phyloP scores from a whole-genome alignment of 2,113 vertebrate species.

The Dromas ardeola region DNA sequence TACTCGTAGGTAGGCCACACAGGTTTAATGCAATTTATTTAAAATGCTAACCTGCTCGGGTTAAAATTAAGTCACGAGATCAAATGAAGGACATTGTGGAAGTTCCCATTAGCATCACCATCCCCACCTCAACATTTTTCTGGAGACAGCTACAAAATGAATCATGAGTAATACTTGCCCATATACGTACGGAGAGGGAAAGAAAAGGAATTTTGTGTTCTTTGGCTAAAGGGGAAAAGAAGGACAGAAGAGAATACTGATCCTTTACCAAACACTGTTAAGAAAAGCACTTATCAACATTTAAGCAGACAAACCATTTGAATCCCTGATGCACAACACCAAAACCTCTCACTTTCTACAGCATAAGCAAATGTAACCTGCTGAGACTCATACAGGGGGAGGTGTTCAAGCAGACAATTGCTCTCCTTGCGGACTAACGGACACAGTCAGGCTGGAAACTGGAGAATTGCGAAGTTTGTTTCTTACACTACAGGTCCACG shows the following conservation, averaged over 20 bases:
- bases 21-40: not conserved
- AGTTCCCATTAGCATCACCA: not conserved
- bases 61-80: not conserved
- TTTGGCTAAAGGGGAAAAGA: not conserved
- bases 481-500: not conserved
- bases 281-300: not conserved
- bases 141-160: not conserved
- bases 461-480: not conserved
- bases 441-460: not conserved
- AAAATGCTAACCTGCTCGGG: not conserved
- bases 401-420: not conserved
- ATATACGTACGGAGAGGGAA: not conserved
- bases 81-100: not conserved
- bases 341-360: not conserved
- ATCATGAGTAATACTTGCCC: not conserved
- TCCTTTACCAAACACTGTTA: not conserved
- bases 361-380: not conserved
- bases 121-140: not conserved
- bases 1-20: not conserved
- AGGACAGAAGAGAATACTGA: not conserved
- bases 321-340: not conserved
- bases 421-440: not conserved
- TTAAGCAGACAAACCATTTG: not conserved
- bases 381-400: not conserved
- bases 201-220: not conserved